These are phyloP conservation scores for Hozukius guyotensis DNA, from an alignment of 2,797 vertebrate genomes.

Conservation along the genomic window DNA sequence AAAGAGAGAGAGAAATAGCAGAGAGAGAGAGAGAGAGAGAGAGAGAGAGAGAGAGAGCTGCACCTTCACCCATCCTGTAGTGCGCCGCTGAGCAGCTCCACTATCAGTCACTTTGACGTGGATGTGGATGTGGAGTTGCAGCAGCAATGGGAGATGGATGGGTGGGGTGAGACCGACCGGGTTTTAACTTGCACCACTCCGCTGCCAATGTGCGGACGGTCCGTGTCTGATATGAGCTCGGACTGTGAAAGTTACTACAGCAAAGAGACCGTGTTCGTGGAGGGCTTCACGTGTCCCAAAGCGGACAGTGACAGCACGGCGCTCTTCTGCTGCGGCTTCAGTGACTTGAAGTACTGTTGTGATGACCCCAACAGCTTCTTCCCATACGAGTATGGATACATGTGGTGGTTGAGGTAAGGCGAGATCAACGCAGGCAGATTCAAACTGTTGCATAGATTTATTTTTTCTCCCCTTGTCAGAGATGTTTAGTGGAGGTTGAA, in stretches of 20 bases:
- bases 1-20: not conserved
- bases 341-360: constrained; percentile 92
- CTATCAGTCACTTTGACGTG: not conserved
- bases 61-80: not conserved
- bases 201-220: not conserved
- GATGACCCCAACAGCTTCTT: constrained; percentile 93
- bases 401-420: constrained; percentile 93
- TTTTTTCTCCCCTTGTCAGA: rapidly evolving
- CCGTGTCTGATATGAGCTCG: constrained; percentile 82
- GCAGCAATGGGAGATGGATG: not conserved
- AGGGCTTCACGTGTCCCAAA: constrained; percentile 88
- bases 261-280: constrained; percentile 84
- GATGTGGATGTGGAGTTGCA: not conserved
- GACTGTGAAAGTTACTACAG: constrained; percentile 88
- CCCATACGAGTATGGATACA: constrained; percentile 92
- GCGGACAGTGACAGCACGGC: constrained; percentile 81
- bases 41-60: not conserved
- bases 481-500: not conserved
- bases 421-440: too few species aligned
- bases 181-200: not conserved
- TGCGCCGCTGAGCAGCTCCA: not conserved
- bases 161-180: not conserved
- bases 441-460: not conserved
- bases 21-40: not conserved
- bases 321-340: constrained; percentile 92